Percentiles rank a stretch among this genome's conserved stretches.
Evolutionary conservation across 2,888 invertebrate genomes (phyloP).

Genomic region (Halictus quadricinctus): DNA sequence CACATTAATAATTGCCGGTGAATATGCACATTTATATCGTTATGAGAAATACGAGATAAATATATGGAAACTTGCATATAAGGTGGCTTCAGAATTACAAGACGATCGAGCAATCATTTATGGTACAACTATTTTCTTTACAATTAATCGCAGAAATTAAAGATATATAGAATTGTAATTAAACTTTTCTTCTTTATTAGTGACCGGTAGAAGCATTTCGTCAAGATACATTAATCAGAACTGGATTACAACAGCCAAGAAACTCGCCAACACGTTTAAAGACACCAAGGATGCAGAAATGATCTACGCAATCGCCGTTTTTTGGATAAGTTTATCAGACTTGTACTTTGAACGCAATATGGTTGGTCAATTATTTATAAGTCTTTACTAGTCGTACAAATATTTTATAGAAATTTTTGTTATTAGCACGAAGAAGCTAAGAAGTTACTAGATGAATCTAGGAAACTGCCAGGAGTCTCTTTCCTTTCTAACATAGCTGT

Average conservation of each 20-base stretch:
- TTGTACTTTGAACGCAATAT: conserved; percentile 75
- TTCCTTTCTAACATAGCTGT: conserved; percentile 62
- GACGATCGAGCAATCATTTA: conserved; percentile 71
- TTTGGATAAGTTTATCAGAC: conserved; percentile 76
- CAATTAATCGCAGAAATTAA: background rate
- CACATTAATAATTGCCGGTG: conserved; percentile 74
- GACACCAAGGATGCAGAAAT: conserved; percentile 57
- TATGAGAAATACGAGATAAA: conserved; percentile 73
- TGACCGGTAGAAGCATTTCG: conserved; percentile 74
- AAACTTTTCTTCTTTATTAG: conserved; percentile 50
- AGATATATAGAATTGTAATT: background rate
- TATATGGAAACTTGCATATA: conserved; percentile 75
- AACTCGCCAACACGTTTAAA: conserved; percentile 56
- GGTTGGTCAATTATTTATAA: conserved; percentile 56
- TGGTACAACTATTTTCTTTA: conserved; percentile 61
- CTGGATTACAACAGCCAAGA: conserved; percentile 72
- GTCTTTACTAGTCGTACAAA: background rate
- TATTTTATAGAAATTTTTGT: conserved; percentile 12
- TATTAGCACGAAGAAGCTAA: conserved; percentile 71
- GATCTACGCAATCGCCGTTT: conserved; percentile 67
- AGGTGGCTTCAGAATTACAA: conserved; percentile 70
- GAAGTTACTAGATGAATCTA: conserved; percentile 66
- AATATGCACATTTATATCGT: conserved; percentile 76
- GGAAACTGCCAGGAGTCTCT: conserved; percentile 59
- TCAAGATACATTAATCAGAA: conserved; percentile 68